Conservation (phyloP, 2,888 invertebrate species). For the Drosophila algonquin region DNA sequence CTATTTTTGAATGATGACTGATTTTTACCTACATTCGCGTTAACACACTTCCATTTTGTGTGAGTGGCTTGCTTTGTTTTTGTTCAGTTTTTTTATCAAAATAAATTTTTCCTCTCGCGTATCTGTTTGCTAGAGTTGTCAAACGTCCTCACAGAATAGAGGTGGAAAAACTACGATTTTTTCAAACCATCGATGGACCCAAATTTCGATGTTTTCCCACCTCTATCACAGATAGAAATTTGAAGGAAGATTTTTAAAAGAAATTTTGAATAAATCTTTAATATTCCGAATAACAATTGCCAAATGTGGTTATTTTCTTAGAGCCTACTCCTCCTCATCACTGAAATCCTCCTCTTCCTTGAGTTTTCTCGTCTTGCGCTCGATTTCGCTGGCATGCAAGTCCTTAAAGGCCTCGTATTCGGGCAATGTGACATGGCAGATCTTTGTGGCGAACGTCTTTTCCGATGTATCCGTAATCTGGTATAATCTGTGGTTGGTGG, state of each 20-base stretch:
- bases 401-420: slow-evolving; percentile 83
- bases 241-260: too few species aligned
- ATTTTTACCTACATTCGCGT: slow-evolving; percentile 62
- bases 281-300: neutral
- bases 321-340: slow-evolving; percentile 50
- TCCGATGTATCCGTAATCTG: slow-evolving; percentile 83
- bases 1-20: slow-evolving; percentile 6
- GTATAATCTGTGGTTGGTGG: slow-evolving; percentile 81
- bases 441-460: slow-evolving; percentile 82
- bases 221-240: too few species aligned
- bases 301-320: neutral
- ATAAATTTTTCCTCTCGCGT: slow-evolving; percentile 2
- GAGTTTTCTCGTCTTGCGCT: slow-evolving; percentile 43
- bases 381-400: slow-evolving; percentile 75
- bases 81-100: slow-evolving; percentile 16
- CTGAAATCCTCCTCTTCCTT: slow-evolving; percentile 53
- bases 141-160: too few species aligned
- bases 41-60: slow-evolving; percentile 70
- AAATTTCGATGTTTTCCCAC: too few species aligned
- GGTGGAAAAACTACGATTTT: too few species aligned
- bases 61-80: slow-evolving; percentile 30
- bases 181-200: too few species aligned
- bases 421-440: slow-evolving; percentile 80
- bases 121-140: too few species aligned
- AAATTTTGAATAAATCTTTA: neutral